phyloP scores from a whole-genome alignment of 2,888 invertebrate species.

The Hermaeophaga mercurialis region DNA sequence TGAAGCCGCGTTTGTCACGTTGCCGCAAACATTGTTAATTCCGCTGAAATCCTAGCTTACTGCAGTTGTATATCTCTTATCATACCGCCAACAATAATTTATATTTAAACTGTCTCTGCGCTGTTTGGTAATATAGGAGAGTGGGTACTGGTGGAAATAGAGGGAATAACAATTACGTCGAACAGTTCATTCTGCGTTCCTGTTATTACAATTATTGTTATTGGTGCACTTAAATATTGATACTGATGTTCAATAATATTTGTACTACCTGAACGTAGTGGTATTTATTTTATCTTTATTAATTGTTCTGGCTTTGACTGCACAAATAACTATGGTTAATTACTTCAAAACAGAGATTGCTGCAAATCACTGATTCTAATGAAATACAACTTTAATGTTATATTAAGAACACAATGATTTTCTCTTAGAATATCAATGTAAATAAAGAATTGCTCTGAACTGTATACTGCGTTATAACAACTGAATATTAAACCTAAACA shows the following conservation, averaged over 20 bases:
- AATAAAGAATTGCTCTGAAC: too few species aligned
- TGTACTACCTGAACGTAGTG: neutral
- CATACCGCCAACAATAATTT: conserved; percentile 20
- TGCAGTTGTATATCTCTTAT: conserved; percentile 22
- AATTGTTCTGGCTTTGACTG: too few species aligned
- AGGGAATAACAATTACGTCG: conserved; percentile 21
- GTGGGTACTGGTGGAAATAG: conserved; percentile 9
- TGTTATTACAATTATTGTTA: conserved; percentile 16
- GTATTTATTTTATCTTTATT: too few species aligned
- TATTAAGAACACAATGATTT: too few species aligned
- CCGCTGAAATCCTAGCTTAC: conserved; percentile 22
- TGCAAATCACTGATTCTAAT: too few species aligned
- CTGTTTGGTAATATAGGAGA: conserved; percentile 13
- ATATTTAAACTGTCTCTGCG: conserved; percentile 16
- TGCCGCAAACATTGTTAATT: conserved; percentile 26
- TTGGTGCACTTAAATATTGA: conserved; percentile 22
- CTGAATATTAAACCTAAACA: too few species aligned
- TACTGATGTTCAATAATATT: conserved; percentile 19
- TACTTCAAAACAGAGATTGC: too few species aligned
- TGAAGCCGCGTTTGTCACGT: conserved; percentile 20
- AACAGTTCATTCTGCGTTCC: conserved; percentile 18
- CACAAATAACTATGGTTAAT: too few species aligned
- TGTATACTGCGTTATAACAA: too few species aligned
- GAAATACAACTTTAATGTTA: too few species aligned
- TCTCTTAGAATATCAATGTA: too few species aligned